Evolutionary conservation across 2,888 invertebrate genomes (phyloP), one percentile per base, ranked within the genome.

Genomic region (Lasioglossum zephyrum): DNA sequence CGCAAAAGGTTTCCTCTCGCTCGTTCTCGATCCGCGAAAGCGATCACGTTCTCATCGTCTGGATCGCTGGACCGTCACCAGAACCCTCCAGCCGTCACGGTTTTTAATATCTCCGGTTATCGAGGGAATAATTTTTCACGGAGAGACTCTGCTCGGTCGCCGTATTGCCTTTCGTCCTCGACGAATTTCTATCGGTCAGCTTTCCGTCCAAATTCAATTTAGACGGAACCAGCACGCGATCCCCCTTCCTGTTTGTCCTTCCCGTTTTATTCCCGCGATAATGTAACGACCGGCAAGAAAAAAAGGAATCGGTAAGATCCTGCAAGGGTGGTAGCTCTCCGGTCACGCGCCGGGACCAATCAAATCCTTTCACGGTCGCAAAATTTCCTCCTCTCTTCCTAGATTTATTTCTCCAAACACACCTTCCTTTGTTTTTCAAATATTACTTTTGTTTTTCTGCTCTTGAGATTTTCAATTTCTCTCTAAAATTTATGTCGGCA

Each of bases 121-220:
- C 49, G 49, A 9, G 39, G 16, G 53, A 57, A 72, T 85, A 85
- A 82, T 85, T 85, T 75, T 49, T 78, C 74, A 82, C 16, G 18
- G 49, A 31, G 26, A 18, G 36, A 53, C 22, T 9, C 69, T 39
- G n/a, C 41, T 57, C 49, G 5, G 53, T n/a, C 31, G 18, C 53
- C 53, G 22, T 53, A 53, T 53, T 53, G 53, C 22, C 53, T 9
- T 76, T 69, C 70, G 63, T 75, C 66, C 18, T 31, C 18, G 18
- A 11, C 36, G 74, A 87, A 22, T 53, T 84, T 75, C 49, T 18
- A 57, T 60, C 77, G 85, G 85, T 88, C 86, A 86, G 87, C 78
- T 84, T 78, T 82, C 86, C 39, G 77, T 77, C 75, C 75, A 87
- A 82, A 90, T 92, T 91, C 91, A 88, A 92, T 92, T 92, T 92